Evolutionary conservation across 1,140 invertebrate genomes (phyloP), one percentile per base, ranked within the genome.

Genomic region (Drosophila lowei): DNA sequence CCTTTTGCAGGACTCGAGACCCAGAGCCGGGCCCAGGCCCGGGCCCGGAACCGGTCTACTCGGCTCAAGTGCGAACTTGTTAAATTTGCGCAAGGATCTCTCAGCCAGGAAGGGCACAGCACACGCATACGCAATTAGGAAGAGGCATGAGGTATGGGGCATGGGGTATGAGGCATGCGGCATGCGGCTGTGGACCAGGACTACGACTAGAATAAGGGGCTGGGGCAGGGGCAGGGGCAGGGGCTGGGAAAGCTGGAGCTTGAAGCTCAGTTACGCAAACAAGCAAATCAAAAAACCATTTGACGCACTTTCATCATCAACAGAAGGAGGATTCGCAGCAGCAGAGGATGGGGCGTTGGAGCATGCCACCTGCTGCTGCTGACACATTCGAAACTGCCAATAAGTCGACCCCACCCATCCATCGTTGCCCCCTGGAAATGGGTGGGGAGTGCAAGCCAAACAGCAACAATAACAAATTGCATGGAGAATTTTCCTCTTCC

Each of bases 121-220:
- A 86, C 78, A 88, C 83, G 83, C 83, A 88, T 88, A 86, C 83
- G 80, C 83, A 86, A 85, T 85, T 86, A 85, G 80, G 81, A 67
- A 63, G 55, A 38, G 55, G 54, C 56, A 70, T 47, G 48, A 16
- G 43, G 15, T 18, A 1, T 18, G 34, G 16, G 28, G 43, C 38
- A 30, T 11, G 30, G 13, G 25, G 23, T 6, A n/a, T 2, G 6
- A 16, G 28, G 47, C 30, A 18, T 2, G 11, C 16, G 30, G 47
- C 34, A 18, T 2, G n/a, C 2, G 13, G 8, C 28, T 7, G 11
- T 43, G 23, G 6, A 7, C 30, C 23, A 13, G 16, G 62, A 28
- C 25, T 52, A 50, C 34, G 53, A 18, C 15, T 18, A 25, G 2
- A 21, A 47, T n/a, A 4, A 15, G 23, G 23, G 1, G 34, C 1